phyloP scores from a whole-genome alignment of 2,888 invertebrate genomes.

The Agrenia bidenticulata region DNA sequence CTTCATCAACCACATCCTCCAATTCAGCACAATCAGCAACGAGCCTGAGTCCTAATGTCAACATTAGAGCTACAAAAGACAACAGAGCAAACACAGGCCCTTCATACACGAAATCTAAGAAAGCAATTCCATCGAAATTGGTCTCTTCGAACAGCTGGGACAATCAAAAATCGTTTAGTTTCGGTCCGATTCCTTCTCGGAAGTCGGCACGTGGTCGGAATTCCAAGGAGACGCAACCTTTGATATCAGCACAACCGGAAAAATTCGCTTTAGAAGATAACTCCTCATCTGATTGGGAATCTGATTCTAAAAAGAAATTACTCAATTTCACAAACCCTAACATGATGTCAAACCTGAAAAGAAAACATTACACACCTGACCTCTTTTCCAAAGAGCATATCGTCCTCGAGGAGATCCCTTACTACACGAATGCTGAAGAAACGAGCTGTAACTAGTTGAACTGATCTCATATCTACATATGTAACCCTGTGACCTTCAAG shows the following conservation, averaged over 20 bases:
- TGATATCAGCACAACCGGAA: background rate
- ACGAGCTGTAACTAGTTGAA: conserved; percentile 6
- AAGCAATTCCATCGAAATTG: conserved; percentile 10
- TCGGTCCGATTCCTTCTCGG: conserved; percentile 13
- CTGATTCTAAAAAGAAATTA: background rate
- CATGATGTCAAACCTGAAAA: background rate
- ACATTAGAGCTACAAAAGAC: too few species aligned
- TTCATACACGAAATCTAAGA: background rate
- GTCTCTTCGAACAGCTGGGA: background rate
- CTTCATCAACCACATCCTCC: background rate
- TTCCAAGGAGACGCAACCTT: background rate
- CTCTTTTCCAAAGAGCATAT: conserved; percentile 11
- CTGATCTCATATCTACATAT: background rate
- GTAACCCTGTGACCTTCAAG: conserved; percentile 2
- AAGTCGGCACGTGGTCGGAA: background rate
- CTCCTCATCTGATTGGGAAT: background rate
- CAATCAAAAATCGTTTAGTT: conserved; percentile 21
- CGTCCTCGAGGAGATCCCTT: conserved; percentile 13
- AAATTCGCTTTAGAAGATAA: background rate
- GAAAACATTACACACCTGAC: background rate
- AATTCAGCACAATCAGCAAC: background rate
- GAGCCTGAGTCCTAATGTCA: too few species aligned
- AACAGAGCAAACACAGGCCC: too few species aligned
- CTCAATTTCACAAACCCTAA: background rate
- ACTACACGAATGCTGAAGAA: conserved; percentile 5